These are phyloP conservation scores for Caenorhabditis macrosperma DNA, from an alignment of 2,888 invertebrate species.

Conservation along the genomic window DNA sequence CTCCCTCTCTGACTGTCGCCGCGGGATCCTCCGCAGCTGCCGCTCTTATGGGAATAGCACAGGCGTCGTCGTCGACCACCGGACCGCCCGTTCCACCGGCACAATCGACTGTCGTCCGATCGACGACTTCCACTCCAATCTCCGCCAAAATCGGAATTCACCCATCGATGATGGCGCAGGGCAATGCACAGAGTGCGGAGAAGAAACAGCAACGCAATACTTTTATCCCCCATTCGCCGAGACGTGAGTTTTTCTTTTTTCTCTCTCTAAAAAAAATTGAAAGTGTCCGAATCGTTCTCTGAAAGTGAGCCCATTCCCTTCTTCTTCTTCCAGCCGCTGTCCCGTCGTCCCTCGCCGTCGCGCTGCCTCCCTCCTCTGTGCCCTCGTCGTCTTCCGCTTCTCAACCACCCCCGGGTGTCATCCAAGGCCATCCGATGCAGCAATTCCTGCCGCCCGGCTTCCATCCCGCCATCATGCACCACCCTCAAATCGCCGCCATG, in stretches of 20 bases:
- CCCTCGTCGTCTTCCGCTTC: slow-evolving; percentile 1
- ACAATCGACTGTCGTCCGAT: background rate
- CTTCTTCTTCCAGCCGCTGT: background rate
- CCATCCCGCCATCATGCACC: slow-evolving; percentile 25
- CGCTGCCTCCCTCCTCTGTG: background rate
- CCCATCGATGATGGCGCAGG: slow-evolving; percentile 11
- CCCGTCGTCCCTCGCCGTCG: background rate
- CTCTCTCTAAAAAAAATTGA: no score
- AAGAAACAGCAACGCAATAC: slow-evolving; percentile 10
- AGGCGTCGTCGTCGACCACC: slow-evolving; percentile 6
- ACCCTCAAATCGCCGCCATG: slow-evolving; percentile 33
- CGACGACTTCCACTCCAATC: slow-evolving; percentile 3
- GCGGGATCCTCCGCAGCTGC: slow-evolving; percentile 44
- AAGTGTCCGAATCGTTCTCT: no score
- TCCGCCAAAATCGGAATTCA: slow-evolving; percentile 32
- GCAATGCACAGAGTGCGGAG: slow-evolving; percentile 3
- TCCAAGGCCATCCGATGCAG: slow-evolving; percentile 31
- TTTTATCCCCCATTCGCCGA: slow-evolving; percentile 3
- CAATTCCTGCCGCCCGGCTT: slow-evolving; percentile 33
- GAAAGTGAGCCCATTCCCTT: no score
- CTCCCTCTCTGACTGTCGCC: no score
- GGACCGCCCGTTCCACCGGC: background rate
- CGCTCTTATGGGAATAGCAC: slow-evolving; percentile 33
- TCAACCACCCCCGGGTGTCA: slow-evolving; percentile 9
- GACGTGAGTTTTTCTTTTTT: slow-evolving; percentile 1